phyloP scores from a whole-genome alignment of 2,888 invertebrate species.

The Hipparchia sbordonii region DNA sequence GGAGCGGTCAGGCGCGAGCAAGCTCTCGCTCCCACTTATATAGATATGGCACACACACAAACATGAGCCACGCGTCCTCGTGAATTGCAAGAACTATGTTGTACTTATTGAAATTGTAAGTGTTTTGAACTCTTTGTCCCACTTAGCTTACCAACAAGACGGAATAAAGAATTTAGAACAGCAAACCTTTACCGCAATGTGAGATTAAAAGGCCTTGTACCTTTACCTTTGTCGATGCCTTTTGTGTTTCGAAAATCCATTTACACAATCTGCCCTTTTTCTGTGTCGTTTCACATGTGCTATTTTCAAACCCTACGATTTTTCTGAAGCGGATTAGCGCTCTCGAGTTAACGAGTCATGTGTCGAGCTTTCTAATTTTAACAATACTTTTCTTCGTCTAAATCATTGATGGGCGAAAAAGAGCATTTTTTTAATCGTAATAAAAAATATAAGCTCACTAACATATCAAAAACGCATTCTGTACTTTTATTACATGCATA shows the following conservation, averaged over 20 bases:
- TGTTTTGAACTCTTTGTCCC: neutral
- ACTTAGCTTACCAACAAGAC: neutral
- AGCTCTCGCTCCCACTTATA: no score
- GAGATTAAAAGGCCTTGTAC: constrained; percentile 17
- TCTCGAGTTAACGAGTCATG: no score
- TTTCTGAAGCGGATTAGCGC: neutral
- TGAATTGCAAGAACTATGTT: no score
- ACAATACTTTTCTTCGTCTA: no score
- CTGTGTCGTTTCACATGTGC: neutral
- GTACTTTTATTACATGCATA: no score
- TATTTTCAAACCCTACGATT: neutral
- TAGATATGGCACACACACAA: no score
- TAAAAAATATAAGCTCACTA: no score
- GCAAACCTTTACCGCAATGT: neutral
- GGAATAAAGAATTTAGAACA: neutral
- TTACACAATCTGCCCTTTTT: constrained; percentile 10
- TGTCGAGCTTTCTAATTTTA: neutral
- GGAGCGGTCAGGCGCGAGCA: no score
- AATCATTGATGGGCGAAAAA: no score
- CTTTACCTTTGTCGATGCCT: constrained; percentile 18
- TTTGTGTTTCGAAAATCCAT: constrained; percentile 17
- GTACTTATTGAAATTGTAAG: neutral
- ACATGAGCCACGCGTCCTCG: no score
- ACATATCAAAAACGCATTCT: no score
- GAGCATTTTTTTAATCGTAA: no score